Evolutionary conservation across 1,140 invertebrate species (phyloP).

Genomic region (Drosophila micromelanica): DNA sequence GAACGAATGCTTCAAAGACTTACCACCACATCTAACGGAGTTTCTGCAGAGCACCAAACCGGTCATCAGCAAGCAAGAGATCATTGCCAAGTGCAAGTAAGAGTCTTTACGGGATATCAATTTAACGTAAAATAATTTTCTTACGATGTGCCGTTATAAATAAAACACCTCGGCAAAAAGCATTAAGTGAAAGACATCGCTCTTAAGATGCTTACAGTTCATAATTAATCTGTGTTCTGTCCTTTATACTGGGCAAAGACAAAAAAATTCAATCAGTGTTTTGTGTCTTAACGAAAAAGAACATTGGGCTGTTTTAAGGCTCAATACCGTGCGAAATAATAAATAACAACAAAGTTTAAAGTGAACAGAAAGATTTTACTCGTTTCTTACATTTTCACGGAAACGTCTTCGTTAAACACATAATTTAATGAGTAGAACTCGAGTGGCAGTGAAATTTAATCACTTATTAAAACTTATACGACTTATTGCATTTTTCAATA

Average conservation of each 20-base stretch:
- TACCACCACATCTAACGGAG: conserved; percentile 55
- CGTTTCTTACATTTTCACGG: not conserved
- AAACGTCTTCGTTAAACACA: not conserved
- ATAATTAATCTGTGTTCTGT: conserved; percentile 22
- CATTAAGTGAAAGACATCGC: conserved; percentile 8
- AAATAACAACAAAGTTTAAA: conserved; percentile 12
- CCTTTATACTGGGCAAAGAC: not conserved
- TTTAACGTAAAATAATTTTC: not conserved
- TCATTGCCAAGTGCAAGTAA: conserved; percentile 78
- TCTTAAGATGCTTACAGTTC: conserved; percentile 52
- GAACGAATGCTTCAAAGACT: conserved; percentile 80
- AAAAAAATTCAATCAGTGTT: not conserved
- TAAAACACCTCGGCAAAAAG: conserved; percentile 5
- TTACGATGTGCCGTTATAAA: conserved; percentile 3
- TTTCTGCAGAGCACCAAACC: conserved; percentile 51
- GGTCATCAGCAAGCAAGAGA: conserved; percentile 73
- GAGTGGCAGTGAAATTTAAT: too few relatives aligned
- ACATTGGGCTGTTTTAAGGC: not conserved
- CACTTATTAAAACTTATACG: too few relatives aligned
- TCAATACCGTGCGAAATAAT: not conserved
- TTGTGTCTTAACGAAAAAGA: conserved; percentile 2
- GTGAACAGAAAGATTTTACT: conserved; percentile 13
- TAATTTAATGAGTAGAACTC: not conserved
- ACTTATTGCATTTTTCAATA: too few relatives aligned
- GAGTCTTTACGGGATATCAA: conserved; percentile 31